Evolutionary conservation across 2,888 invertebrate species (phyloP).

Genomic region (Mythimna ferrago): DNA sequence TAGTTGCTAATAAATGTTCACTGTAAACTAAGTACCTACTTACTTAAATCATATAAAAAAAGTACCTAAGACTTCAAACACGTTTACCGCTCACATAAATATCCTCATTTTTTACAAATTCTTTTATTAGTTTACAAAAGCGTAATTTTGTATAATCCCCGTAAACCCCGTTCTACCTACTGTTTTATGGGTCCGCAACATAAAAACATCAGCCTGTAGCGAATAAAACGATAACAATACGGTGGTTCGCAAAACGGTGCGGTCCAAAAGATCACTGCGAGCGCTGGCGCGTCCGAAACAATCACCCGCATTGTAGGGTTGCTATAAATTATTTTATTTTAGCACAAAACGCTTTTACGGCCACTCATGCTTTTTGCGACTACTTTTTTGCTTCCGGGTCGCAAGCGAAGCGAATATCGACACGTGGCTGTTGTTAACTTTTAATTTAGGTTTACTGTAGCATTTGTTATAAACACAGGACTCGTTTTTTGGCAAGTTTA

Average conservation of each 20-base stretch:
- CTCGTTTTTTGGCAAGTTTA: slow-evolving; percentile 27
- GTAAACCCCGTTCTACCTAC: slow-evolving; percentile 14
- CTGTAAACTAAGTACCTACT: neutral
- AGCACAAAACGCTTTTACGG: slow-evolving; percentile 76
- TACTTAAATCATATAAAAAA: neutral
- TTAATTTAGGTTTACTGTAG: slow-evolving; percentile 58
- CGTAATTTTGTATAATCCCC: slow-evolving; percentile 2
- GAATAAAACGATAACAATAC: slow-evolving; percentile 69
- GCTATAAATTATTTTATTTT: slow-evolving; percentile 84
- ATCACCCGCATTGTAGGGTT: slow-evolving; percentile 71
- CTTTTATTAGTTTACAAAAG: neutral
- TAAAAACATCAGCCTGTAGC: slow-evolving; percentile 59
- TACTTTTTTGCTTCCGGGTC: slow-evolving; percentile 80
- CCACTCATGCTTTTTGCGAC: slow-evolving; percentile 85
- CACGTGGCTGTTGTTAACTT: slow-evolving; percentile 83
- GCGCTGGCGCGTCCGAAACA: slow-evolving; percentile 65
- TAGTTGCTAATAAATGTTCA: too few species aligned
- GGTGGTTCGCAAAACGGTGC: slow-evolving; percentile 72
- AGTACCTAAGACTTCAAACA: slow-evolving; percentile 1
- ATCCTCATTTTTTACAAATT: neutral
- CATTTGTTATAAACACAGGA: slow-evolving; percentile 32
- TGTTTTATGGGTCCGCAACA: slow-evolving; percentile 21
- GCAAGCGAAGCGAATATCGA: slow-evolving; percentile 76
- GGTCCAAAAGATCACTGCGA: slow-evolving; percentile 55
- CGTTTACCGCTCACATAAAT: neutral